These are phyloP conservation scores for Desmodus rotundus DNA, from an alignment of 2,113 vertebrate species.

Conservation along the genomic window DNA sequence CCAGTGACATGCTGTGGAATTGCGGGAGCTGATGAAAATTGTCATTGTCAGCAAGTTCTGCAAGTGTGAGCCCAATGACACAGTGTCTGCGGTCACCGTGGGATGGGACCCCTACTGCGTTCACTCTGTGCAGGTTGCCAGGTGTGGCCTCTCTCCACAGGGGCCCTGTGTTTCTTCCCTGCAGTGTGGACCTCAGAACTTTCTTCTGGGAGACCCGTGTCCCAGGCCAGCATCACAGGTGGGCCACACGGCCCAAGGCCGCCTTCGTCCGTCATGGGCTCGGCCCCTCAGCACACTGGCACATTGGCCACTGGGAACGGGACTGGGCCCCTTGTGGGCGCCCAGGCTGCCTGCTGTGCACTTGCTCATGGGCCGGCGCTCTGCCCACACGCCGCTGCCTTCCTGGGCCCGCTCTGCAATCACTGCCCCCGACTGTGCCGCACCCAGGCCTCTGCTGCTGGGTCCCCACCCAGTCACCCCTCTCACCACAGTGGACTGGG, in stretches of 20 bases:
- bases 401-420: conserved; percentile 91
- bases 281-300: neutral
- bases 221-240: conserved; percentile 92
- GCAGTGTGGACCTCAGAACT: conserved; percentile 89
- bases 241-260: conserved; percentile 58
- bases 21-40: conserved; percentile 94
- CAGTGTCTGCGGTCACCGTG: conserved; percentile 88
- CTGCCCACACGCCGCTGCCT: conserved; percentile 88
- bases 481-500: conserved; percentile 93
- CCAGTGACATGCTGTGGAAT: conserved; percentile 88
- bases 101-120: conserved; percentile 88
- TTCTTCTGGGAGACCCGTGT: conserved; percentile 94
- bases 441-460: conserved; percentile 87
- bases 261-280: neutral
- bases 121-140: conserved; percentile 85
- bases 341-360: conserved; percentile 80
- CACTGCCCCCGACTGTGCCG: conserved; percentile 91
- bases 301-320: conserved; percentile 87
- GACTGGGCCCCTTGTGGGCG: conserved; percentile 86
- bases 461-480: conserved; percentile 86
- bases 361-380: conserved; percentile 85
- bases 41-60: conserved; percentile 91
- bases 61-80: conserved; percentile 91
- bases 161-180: conserved; percentile 91
- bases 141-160: conserved; percentile 91